Evolutionary conservation across 2,888 invertebrate species (phyloP), one percentile per base, ranked within the genome.

Genomic region (Zele albiditarsus): DNA sequence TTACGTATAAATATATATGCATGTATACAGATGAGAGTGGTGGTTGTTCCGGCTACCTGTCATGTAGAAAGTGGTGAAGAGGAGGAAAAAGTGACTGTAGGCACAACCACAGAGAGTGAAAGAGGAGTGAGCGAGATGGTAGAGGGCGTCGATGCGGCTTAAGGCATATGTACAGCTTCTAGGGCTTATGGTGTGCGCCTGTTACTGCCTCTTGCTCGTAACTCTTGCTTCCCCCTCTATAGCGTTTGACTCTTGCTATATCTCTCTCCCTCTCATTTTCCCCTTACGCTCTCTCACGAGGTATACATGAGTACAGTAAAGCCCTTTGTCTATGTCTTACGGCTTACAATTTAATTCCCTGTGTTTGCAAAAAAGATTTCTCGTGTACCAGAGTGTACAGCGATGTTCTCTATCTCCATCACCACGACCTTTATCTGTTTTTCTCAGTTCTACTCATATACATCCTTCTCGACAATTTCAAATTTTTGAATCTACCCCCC

Each of bases 291-390:
- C 72, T 80, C 66, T 66, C 66, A 28, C 63, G 6, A 14, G 20
- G 60, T 57, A 70, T 63, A 65, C 69, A 71, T 42, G 71, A 58
- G 42, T 28, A 60, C 31, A 53, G 60, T 33, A 67, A 62, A 71
- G 53, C 78, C 87, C 85, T 89, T 89, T 89, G 89, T 89, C 89
- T 87, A 86, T 87, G 89, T 88, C 89, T 92, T 92, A 92, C 90
- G 92, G 92, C 92, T 92, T 92, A 92, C 91, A 91, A 91, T 91
- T 90, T 91, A 91, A 92, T 92, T 92, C 91, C 91, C 78, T 77
- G 90, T 91, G 89, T 92, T 92, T 92, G 92, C 92, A 90, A 90
- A 92, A 92, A 87, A 88, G 89, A 88, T 89, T 82, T 71, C 66
- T 25, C 38, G 31, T 49, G n/a, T 53, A 10, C 53, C 53, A 53